Base-by-base conservation (phyloP, 1,140 invertebrate species). In the Leptinotarsa lineolata region DNA sequence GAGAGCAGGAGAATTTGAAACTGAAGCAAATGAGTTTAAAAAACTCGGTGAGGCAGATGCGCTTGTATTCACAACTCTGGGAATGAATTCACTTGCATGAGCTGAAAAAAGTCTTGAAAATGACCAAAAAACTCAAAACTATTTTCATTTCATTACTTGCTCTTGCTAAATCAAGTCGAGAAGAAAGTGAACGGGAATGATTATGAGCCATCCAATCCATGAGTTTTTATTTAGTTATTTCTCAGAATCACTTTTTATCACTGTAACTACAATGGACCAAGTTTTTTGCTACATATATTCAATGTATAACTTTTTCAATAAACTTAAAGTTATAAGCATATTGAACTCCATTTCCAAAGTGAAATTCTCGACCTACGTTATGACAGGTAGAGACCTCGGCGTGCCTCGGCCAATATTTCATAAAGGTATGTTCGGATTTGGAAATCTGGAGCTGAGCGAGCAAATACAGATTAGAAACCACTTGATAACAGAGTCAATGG, bases 181-280 rank as follows among this genome's bases (percentile, higher is more conserved):
- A 70, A 44, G 77, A 70, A 73, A 76, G 70, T 30, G 77, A 73
- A 70, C 73, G 77, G 59, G 74, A 70, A 72, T 72, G 71, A 59
- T 63, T 76, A 61, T 68, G 73, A 58, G 77, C 68, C 70, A 78
- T 72, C 77, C 77, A 78, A 76, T 78, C 75, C 77, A 78, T 78
- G 30, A 72, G 71, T 66, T 67, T 15, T 67, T 67, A 22, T 65
- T 20, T 66, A 24, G 45, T 61, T 54, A 65, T 22, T 54, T 45
- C 39, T 63, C 5, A 45, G 16, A 24, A 64, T 72, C 61, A 72
- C 71, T 66, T 22, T 72, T 72, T 70, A 60, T 60, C 68, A 70
- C 48, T 61, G 20, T n/a, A 24, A 59, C 12, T 44, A 54, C 6
- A 16, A 18, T 54, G 2, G 48, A 16, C 59, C 59, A 30, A 70